Percentiles rank a stretch among this genome's conserved stretches.
Conservation (phyloP, 2,113 vertebrate species). For the Aviceda subcristata region DNA sequence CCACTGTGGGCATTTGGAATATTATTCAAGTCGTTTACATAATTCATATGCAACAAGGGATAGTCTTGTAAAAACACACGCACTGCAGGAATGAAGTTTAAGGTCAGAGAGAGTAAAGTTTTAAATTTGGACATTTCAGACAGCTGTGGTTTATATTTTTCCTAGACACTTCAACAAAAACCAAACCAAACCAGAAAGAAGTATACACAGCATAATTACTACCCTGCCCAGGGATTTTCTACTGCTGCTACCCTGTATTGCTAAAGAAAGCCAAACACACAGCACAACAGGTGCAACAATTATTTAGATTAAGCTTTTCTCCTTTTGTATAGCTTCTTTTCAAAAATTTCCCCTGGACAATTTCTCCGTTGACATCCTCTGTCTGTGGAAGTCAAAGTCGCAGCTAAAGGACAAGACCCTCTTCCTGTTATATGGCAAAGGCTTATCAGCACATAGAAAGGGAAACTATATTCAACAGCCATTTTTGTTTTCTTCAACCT, state of each 20-base stretch:
- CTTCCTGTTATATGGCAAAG: rapidly evolving
- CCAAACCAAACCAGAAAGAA: background rate
- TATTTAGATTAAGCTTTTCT: background rate
- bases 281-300: background rate
- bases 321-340: background rate
- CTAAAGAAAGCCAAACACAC: background rate
- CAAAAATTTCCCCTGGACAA: background rate
- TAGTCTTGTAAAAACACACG: background rate
- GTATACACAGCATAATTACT: background rate
- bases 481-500: background rate
- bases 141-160: background rate
- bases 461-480: background rate
- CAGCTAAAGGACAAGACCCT: background rate
- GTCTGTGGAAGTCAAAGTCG: background rate
- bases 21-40: background rate
- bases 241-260: background rate
- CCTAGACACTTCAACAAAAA: background rate
- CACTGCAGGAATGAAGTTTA: background rate
- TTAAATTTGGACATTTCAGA: background rate
- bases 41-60: background rate
- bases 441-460: background rate
- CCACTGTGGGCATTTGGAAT: background rate
- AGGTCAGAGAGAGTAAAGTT: background rate
- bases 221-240: background rate
- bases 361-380: background rate